Evolutionary conservation across 1,140 invertebrate genomes (phyloP), one percentile per base, ranked within the genome.

Genomic region (Paralvinella palmiformis): DNA sequence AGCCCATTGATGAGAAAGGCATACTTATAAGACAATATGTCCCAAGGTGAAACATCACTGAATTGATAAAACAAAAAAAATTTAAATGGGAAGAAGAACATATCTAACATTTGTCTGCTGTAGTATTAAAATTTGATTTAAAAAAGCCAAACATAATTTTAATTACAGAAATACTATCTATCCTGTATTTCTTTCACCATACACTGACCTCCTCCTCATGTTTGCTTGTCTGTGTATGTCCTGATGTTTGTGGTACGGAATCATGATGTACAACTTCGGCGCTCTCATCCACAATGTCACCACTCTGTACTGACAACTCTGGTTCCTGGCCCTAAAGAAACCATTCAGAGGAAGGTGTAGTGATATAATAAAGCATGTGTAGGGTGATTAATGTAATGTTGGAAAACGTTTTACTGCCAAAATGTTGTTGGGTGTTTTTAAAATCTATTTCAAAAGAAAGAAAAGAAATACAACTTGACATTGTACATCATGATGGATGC

Each of bases 281-380:
- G 24, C 50, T 22, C 7, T 27, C 50, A 15, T 22, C 50, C 50
- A 15, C 10, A 22, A 53, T 53, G 50, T 53, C 50, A 15, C 50
- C 50, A 53, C 13, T 17, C 7, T 29, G 13, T 22, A 53, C 75
- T 13, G 75, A 77, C 13, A 77, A 63, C 61, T 77, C 76, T 77
- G 37, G 17, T 56, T 13, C 13, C 45, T 56, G 17, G 7, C 13
- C 24, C 56, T 31, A 36, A 20, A 17, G 37, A n/a, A 41, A 10
- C 37, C n/a, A 41, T n/a, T 41, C 37, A 10, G 37, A 41, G 37
- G 37, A 41, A n/a, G 37, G 37, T 41, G 37, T n/a, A 10, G 10
- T n/a, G 37, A 41, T n/a, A 41, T 10, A n/a, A 10, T n/a, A 10
- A 41, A 41, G 37, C 37, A 10, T n/a, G 10, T 41, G 37, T 10